Evolutionary conservation across 2,797 vertebrate genomes (phyloP), one percentile per base, ranked within the genome.

Genomic region (Takifugu ocellatus): DNA sequence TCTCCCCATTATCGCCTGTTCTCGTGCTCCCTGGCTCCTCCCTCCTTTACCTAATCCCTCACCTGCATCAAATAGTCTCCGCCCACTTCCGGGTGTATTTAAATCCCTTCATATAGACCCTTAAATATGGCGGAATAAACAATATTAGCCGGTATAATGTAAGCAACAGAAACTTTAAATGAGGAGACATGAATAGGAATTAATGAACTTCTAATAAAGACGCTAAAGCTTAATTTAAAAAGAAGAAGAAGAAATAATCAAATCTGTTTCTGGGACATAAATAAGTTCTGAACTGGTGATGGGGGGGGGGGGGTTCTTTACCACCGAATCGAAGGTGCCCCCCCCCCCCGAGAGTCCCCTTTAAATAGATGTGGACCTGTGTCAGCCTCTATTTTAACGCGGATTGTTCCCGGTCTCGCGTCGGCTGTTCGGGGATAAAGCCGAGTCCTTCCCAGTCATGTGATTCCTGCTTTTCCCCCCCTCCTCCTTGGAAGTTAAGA

Each of bases 401-500:
- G 6, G 78, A 72, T 71, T 66, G 79, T 63, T 78, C 77, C 69
- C 24, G 46, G 14, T 51, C 63, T 48, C 0, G 52, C 44, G 84
- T 21, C 49, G 63, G 51, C 61, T 73, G 79, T 6, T 69, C 26
- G 44, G 56, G 78, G 49, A 79, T 84, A 74, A 84, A 78, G 77
- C 83, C 26, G 77, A 57, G 74, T 42, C 73, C 75, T 9, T 75
- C 44, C 44, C 70, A 79, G 87, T 92, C 91, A 92, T 87, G 91
- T 92, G 90, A 89, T 81, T 63, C 73, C 62, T 63, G 43, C 73
- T 77, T 72, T 76, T 57, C 49, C 33, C 62, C 56, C 49, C 45
- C 66, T 63, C 75, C 78, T 88, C 78, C 79, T 74, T 67, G 71
- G 72, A 86, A 91, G 88, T 89, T 89, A 87, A 88, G 84, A 89